These are phyloP conservation scores for Brienomyrus longianalis DNA, from an alignment of 2,113 vertebrate species.

Conservation along the genomic window DNA sequence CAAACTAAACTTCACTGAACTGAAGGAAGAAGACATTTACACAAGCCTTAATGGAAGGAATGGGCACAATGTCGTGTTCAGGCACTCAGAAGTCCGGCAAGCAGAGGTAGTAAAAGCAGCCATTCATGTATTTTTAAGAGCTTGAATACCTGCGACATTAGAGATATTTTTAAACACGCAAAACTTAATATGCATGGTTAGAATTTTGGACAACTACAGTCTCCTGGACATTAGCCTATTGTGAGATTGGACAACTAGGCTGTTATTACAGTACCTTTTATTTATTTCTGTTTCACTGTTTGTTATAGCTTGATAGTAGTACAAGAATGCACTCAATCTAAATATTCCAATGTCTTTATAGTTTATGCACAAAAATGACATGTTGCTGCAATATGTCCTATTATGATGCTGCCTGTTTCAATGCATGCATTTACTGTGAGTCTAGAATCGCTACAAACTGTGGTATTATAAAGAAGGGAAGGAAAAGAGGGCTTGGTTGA, in stretches of 20 bases:
- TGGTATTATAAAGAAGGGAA: background rate
- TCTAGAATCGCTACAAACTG: background rate
- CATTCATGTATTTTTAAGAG: slow-evolving; percentile 8
- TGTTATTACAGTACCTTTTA: background rate
- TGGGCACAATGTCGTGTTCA: background rate
- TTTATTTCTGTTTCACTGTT: background rate
- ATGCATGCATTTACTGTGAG: background rate
- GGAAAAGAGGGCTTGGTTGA: background rate
- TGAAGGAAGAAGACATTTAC: background rate
- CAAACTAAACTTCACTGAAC: background rate
- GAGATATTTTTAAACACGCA: slow-evolving; percentile 15
- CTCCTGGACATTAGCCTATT: background rate
- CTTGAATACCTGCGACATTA: slow-evolving; percentile 4
- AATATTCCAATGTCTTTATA: background rate
- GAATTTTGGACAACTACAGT: slow-evolving; percentile 35
- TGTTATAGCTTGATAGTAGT: background rate
- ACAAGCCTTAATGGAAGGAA: background rate
- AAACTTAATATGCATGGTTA: slow-evolving; percentile 18
- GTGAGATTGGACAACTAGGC: background rate
- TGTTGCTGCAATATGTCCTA: background rate
- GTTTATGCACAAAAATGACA: background rate
- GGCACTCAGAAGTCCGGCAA: background rate
- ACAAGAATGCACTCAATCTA: no score
- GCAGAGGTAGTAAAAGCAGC: slow-evolving; percentile 11
- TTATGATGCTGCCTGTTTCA: background rate